Evolutionary conservation across 2,888 invertebrate genomes (phyloP).

Genomic region (Anticlea derivata): DNA sequence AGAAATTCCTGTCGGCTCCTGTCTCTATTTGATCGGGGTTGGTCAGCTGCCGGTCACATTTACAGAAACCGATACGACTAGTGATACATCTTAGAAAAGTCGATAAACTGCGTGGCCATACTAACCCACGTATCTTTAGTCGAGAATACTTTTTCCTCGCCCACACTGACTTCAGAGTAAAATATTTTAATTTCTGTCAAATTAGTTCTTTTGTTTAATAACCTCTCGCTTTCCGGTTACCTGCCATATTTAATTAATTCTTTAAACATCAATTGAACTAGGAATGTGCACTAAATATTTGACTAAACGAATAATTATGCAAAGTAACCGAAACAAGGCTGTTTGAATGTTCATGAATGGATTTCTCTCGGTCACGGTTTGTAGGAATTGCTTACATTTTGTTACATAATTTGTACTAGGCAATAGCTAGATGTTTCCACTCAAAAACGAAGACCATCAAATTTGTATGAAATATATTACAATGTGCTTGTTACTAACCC

Average conservation of each 20-base stretch:
- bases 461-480: no score
- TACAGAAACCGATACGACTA: constrained; percentile 24
- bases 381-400: constrained; percentile 2
- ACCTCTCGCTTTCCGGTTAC: no score
- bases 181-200: no score
- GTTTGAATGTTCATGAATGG: constrained; percentile 20
- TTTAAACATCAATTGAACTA: constrained; percentile 12
- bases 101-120: no score
- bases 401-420: constrained; percentile 5
- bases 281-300: constrained; percentile 21
- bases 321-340: constrained; percentile 17
- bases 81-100: no score
- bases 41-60: constrained; percentile 33
- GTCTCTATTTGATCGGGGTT: constrained; percentile 57
- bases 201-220: no score
- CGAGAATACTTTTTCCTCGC: no score
- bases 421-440: not conserved
- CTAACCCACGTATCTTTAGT: no score
- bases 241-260: no score
- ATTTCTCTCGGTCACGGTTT: constrained; percentile 24
- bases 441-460: no score
- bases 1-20: constrained; percentile 45
- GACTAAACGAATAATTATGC: constrained; percentile 20
- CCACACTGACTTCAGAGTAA: no score
- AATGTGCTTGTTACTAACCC: no score